Percentiles rank a stretch among this genome's conserved stretches.
These are phyloP conservation scores for Timema cristinae DNA, from an alignment of 2,888 invertebrate genomes.

Conservation along the genomic window DNA sequence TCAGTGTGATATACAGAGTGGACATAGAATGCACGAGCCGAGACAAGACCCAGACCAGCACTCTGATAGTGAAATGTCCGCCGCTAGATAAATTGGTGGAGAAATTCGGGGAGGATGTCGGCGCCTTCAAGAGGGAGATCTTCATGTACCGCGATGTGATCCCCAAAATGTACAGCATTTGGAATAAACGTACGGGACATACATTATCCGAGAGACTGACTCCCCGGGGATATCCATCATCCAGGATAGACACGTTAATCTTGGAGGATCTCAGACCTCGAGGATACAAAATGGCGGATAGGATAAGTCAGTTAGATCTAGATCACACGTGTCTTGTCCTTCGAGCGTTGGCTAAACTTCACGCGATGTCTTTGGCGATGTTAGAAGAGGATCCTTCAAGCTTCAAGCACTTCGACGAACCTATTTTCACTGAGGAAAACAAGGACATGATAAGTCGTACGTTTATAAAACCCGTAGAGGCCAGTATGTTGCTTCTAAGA, in stretches of 20 bases:
- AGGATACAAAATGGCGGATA: constrained; percentile 1
- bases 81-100: background rate
- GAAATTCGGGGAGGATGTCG: background rate
- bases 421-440: background rate
- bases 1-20: background rate
- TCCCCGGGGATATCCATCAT: background rate
- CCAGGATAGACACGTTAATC: background rate
- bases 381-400: background rate
- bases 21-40: background rate
- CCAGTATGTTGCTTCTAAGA: background rate
- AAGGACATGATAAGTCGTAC: background rate
- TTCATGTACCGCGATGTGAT: background rate
- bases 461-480: too few relatives aligned
- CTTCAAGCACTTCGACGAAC: background rate
- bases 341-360: background rate
- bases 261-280: background rate
- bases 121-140: background rate
- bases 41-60: background rate
- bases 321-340: background rate
- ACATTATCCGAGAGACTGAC: background rate
- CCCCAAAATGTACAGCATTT: background rate
- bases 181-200: background rate
- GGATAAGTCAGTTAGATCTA: background rate
- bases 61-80: background rate
- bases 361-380: background rate